A percentile compares a stretch with the other conserved stretches of the same genome.
phyloP scores from a whole-genome alignment of 1,140 invertebrate species.

The Drosophila baimaii region DNA sequence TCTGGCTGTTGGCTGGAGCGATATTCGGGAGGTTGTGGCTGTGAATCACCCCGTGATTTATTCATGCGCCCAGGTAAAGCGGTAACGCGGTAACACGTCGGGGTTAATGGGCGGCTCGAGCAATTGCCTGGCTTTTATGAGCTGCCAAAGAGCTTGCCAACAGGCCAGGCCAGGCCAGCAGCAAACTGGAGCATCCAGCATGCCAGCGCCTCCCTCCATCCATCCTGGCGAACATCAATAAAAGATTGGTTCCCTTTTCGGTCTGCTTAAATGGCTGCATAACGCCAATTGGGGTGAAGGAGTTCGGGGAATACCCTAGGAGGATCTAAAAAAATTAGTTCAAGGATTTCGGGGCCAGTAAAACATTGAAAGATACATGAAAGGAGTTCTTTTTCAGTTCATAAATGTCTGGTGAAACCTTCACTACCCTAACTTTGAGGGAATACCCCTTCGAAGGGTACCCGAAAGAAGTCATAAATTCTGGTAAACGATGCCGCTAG shows the following conservation, averaged over 20 bases:
- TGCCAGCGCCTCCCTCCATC: neutral
- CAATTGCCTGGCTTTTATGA: conserved; percentile 67
- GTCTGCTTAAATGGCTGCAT: conserved; percentile 16
- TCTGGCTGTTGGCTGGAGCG: conserved; percentile 42
- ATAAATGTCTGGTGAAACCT: too few relatives aligned
- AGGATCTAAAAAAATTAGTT: neutral
- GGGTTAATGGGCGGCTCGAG: conserved; percentile 71
- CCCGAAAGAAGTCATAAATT: conserved; percentile 18
- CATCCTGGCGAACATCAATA: conserved; percentile 34
- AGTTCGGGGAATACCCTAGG: neutral
- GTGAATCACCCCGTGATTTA: conserved; percentile 72
- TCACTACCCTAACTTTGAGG: too few relatives aligned
- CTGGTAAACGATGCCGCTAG: conserved; percentile 6
- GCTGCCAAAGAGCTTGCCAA: conserved; percentile 66
- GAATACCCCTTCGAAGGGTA: neutral
- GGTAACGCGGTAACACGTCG: conserved; percentile 43
- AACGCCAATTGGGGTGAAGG: too few relatives aligned
- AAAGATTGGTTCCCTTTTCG: conserved; percentile 28
- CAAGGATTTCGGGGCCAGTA: too few relatives aligned
- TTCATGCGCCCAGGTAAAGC: conserved; percentile 66
- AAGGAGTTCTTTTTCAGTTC: too few relatives aligned
- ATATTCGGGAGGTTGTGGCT: neutral
- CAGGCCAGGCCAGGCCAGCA: conserved; percentile 18
- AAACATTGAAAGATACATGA: too few relatives aligned
- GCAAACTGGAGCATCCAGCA: neutral